Evolutionary conservation across 2,888 invertebrate species (phyloP).

Genomic region (Scaptomyza reducta): DNA sequence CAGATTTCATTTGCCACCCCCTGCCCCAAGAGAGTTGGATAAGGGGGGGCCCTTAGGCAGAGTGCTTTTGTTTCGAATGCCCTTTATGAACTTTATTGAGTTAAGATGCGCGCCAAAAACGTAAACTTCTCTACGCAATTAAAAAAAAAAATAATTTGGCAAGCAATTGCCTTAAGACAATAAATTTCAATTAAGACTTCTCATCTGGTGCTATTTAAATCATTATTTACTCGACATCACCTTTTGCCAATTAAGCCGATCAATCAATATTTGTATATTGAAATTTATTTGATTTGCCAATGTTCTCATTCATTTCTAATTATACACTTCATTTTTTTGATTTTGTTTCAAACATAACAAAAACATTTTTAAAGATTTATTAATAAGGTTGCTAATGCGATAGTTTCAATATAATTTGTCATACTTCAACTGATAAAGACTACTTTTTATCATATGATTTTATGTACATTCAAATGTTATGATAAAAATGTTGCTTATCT

Average conservation of each 20-base stretch:
- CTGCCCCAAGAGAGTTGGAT: too few species aligned
- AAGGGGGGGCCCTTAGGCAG: not conserved
- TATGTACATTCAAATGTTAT: not conserved
- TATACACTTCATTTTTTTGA: constrained; percentile 11
- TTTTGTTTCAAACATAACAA: constrained; percentile 14
- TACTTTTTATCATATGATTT: not conserved
- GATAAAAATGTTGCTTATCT: not conserved
- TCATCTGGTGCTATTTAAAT: not conserved
- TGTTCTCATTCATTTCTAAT: constrained; percentile 8
- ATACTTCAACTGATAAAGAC: not conserved
- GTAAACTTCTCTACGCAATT: constrained; percentile 40
- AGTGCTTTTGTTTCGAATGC: constrained; percentile 10
- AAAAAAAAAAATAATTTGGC: constrained; percentile 39
- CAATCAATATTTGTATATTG: constrained; percentile 25
- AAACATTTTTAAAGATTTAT: not conserved
- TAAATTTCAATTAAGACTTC: constrained; percentile 49
- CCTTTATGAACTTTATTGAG: constrained; percentile 25
- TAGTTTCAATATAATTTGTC: not conserved
- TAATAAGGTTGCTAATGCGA: not conserved
- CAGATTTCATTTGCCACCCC: constrained; percentile 30
- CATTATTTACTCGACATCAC: constrained; percentile 21
- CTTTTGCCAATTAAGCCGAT: constrained; percentile 32
- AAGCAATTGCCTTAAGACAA: constrained; percentile 34
- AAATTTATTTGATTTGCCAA: constrained; percentile 27
- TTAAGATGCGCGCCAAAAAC: constrained; percentile 5